Evolutionary conservation across 1,140 invertebrate species (phyloP), one percentile per base, ranked within the genome.

Genomic region (Heliconius melpomene): DNA sequence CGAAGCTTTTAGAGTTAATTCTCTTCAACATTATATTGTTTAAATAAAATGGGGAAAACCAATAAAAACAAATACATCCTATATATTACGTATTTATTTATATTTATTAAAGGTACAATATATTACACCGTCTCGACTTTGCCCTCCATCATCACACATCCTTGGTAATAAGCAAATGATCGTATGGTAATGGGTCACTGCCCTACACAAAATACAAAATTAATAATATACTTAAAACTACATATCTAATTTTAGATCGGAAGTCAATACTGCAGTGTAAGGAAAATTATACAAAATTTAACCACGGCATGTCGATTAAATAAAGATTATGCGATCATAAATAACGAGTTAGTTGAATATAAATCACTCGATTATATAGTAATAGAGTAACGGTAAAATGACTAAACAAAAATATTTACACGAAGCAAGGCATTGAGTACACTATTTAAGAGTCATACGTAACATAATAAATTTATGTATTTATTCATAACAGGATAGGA

Each of bases 81-180:
- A 94, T 93, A 93, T 94, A 93, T 93, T 94, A 94, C 91, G 91
- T 94, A 94, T 93, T 93, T 94, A 93, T 94, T 94, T 93, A 94
- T 94, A 93, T 90, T 93, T 91, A 93, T 91, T 93, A 93, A 94
- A 94, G 93, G 91, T 93, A 94, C 93, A 94, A 94, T 94, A 94
- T 94, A 93, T 94, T 94, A 94, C 92, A 94, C 89, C 92, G 89
- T 91, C 90, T 86, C 85, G 87, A 90, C 90, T 89, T 87, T 89
- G 85, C 87, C 88, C 86, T 90, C 87, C 89, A 89, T 86, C 90
- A 89, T 89, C 60, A 66, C 60, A 87, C 90, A 90, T 89, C 88
- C 87, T 83, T 87, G 88, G 90, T 90, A 93, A 90, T 93, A 93
- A 90, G 88, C 91, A 92, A 93, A 90, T 89, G 84, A 91, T 90